These are phyloP conservation scores for Lophius americanus DNA, from an alignment of 2,797 vertebrate species.

Conservation along the genomic window DNA sequence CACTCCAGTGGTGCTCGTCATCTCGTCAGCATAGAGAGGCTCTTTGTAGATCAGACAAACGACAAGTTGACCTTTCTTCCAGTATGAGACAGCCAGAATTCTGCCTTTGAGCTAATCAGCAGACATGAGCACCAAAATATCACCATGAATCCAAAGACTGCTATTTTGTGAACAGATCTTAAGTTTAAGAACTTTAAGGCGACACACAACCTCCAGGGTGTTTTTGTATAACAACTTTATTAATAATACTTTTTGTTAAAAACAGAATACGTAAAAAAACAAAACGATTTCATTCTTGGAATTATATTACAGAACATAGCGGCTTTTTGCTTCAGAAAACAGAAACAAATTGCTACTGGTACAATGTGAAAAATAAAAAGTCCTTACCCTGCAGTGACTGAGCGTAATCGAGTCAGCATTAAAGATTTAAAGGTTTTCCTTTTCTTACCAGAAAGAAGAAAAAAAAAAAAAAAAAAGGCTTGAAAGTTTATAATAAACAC, in stretches of 20 bases:
- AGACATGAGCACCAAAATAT: too few relatives aligned
- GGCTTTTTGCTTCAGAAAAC: constrained; percentile 91
- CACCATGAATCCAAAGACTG: too few relatives aligned
- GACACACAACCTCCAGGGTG: background rate
- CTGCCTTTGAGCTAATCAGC: background rate
- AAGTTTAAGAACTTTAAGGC: background rate
- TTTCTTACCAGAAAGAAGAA: constrained; percentile 75
- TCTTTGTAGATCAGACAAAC: constrained; percentile 26
- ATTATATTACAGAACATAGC: constrained; percentile 86
- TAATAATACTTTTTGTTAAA: constrained; percentile 82
- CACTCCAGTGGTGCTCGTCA: constrained; percentile 49
- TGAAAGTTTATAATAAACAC: constrained; percentile 85
- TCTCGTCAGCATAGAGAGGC: constrained; percentile 26
- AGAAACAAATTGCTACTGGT: constrained; percentile 92
- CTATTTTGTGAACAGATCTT: background rate
- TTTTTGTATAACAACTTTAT: constrained; percentile 78
- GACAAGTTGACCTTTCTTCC: constrained; percentile 38
- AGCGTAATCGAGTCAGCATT: constrained; percentile 85
- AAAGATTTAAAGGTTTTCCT: constrained; percentile 78
- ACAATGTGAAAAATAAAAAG: constrained; percentile 87
- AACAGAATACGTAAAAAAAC: constrained; percentile 74
- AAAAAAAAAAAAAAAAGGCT: constrained; percentile 80
- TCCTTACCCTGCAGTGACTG: constrained; percentile 86
- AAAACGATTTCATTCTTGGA: constrained; percentile 56
- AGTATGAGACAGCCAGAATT: constrained; percentile 1